A percentile compares a stretch with the other conserved stretches of the same genome.
phyloP scores from a whole-genome alignment of 1,140 invertebrate species.

The Lepidurus couesii region DNA sequence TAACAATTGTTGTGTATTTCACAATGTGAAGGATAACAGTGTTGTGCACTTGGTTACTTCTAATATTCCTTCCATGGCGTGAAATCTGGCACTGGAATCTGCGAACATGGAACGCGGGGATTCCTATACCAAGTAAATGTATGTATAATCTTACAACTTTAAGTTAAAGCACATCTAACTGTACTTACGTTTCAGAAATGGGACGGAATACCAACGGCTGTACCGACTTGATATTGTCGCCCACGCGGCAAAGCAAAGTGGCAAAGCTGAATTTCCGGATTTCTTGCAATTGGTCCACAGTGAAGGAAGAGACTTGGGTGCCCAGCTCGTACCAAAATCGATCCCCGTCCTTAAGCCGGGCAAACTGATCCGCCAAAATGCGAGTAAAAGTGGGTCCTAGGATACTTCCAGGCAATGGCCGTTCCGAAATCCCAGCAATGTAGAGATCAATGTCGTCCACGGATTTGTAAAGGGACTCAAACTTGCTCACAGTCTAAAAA shows the following conservation, averaged over 20 bases:
- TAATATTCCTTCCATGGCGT: constrained; percentile 30
- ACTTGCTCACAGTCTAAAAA: constrained; percentile 30
- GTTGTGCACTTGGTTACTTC: neutral
- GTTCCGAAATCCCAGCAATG: constrained; percentile 53
- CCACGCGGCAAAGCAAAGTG: constrained; percentile 41
- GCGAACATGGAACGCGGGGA: constrained; percentile 27
- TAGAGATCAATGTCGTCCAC: constrained; percentile 53
- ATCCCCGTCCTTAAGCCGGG: constrained; percentile 52
- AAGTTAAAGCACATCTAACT: constrained; percentile 32
- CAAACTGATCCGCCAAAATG: constrained; percentile 56
- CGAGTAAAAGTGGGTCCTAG: constrained; percentile 56
- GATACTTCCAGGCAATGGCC: constrained; percentile 48
- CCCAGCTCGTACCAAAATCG: constrained; percentile 47
- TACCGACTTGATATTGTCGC: constrained; percentile 42
- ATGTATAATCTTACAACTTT: neutral
- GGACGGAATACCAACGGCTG: constrained; percentile 40
- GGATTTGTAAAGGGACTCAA: constrained; percentile 29
- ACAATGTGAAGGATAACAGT: neutral
- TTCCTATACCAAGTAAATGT: constrained; percentile 21
- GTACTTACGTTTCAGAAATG: constrained; percentile 40
- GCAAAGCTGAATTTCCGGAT: constrained; percentile 39
- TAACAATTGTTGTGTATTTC: neutral
- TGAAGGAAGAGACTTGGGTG: constrained; percentile 38
- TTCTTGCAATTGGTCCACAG: constrained; percentile 39
- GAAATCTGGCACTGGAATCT: constrained; percentile 21